phyloP scores from a whole-genome alignment of 2,888 invertebrate species.

The Pimpla rufipes region DNA sequence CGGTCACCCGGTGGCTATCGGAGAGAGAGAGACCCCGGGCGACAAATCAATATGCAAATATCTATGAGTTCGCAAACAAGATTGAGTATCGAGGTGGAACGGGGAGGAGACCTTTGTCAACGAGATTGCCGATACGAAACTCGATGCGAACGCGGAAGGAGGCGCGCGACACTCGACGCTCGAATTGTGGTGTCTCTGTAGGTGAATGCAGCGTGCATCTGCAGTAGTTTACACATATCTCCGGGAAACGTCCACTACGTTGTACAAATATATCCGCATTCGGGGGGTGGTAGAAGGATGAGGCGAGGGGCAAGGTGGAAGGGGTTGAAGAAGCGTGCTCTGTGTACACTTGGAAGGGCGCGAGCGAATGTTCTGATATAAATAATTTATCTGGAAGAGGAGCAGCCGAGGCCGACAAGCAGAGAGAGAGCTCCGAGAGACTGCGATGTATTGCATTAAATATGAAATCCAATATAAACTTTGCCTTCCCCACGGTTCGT shows the following conservation, averaged over 20 bases:
- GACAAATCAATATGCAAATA: slow-evolving; percentile 19
- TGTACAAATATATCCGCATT: background rate
- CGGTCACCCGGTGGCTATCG: background rate
- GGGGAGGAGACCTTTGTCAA: slow-evolving; percentile 12
- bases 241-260: background rate
- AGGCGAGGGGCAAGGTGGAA: background rate
- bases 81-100: slow-evolving; percentile 15
- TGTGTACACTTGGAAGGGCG: slow-evolving; percentile 64
- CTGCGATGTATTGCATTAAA: slow-evolving; percentile 81
- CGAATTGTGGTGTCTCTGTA: background rate
- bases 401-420: slow-evolving; percentile 51
- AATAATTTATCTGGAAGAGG: slow-evolving; percentile 78
- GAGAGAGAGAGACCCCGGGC: no score
- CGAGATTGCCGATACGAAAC: slow-evolving; percentile 27
- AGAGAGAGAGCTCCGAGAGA: slow-evolving; percentile 40
- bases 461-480: slow-evolving; percentile 83
- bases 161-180: no score
- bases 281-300: background rate
- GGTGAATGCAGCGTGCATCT: background rate
- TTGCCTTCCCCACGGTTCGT: slow-evolving; percentile 71
- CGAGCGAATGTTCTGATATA: slow-evolving; percentile 73
- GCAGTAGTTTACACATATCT: slow-evolving; percentile 7
- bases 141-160: background rate
- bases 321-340: slow-evolving; percentile 12
- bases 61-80: slow-evolving; percentile 4